Base-by-base conservation (phyloP, 1,140 invertebrate species). In the Orius insidiosus region DNA sequence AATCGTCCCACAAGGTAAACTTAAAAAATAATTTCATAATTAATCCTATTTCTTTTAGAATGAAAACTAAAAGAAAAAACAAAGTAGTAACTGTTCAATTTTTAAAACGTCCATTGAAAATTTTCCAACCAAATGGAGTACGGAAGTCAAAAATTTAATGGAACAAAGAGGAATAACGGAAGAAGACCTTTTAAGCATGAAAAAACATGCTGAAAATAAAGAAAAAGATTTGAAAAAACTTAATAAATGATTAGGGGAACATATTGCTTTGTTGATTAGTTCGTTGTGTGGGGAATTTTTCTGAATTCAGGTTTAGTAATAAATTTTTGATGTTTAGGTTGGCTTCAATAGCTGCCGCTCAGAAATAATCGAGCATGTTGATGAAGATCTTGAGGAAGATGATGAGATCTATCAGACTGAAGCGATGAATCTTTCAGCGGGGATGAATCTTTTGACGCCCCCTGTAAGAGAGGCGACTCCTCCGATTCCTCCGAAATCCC, bases 401-500 rank as follows among this genome's bases (percentile, higher is more conserved):
- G 48, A 52, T 16, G 40, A 46, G 1, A 9, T 34, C 9, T 45
- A 30, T 14, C 58, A 63, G 50, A 56, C 58, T 32, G 56, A 62
- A 45, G 45, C 59, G 46, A 59, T 58, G 54, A 59, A 58, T 52
- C 55, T 61, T 50, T 59, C 58, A 11, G 38, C 24, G 2, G 31
- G 41, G 11, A 30, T 14, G 10, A 24, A 18, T 10, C 18, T 31
- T n/a, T 18, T 43, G 7, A 43, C 31, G 41, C n/a, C 49, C 30
- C 46, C 53, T 9, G 30, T 47, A 16, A 31, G 48, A 5, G 39
- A 44, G n/a, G 31, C 35, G 16, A 33, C 45, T 7, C 41, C 36
- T 5, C 40, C 47, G 30, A 56, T 59, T 49, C 42, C 51, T 15
- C 24, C 18, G 5, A 14, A 30, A 68, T 47, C 67, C 68, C 50